Base-by-base conservation (phyloP, 2,113 vertebrate species). In the Sturnus vulgaris region DNA sequence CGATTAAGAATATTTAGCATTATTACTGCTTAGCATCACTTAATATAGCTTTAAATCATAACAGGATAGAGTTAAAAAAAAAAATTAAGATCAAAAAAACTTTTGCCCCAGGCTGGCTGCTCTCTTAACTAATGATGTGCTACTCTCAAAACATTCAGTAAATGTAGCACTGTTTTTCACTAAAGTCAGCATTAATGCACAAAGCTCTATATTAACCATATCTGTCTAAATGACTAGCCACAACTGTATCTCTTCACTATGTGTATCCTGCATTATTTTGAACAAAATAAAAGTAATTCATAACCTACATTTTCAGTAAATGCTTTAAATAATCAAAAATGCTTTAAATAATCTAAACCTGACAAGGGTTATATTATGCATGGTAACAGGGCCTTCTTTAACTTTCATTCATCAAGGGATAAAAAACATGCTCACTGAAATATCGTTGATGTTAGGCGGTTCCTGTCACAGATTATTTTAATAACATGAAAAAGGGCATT, bases 31-130 rank as follows among this genome's bases (percentile, higher is more conserved):
- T 96, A 91, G 64, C 53, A 76, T 83, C 33, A 72, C 23, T 89
- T 92, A 90, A 56, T 49, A 96, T 7, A 77, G 50, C 17, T 93
- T 86, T 75, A 94, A 84, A 70, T 75, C 82, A 23, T 85, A 72
- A 86, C 49, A 86, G 15, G 46, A 79, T 88, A 75, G 72, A 90
- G 10, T 10, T 13, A 86, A 84, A 88, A 84, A 68, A 49, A 77
- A 20, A 44, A 52, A 31, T 8, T 55, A 40, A 18, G 7, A 84
- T 71, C 8, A 9, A 81, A 94, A 77, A 77, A 77, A 49, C 22
- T 10, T 57, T 12, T 63, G 59, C 24, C 17, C 20, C 7, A 39
- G 66, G 46, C 63, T 85, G 20, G 20, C 8, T 79, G 23, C n/a
- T 50, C 22, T 65, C 70, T 31, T 79, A 79, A 84, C 25, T 49